Conservation (phyloP, 2,113 vertebrate species). For the Diphyllodes magnificus region DNA sequence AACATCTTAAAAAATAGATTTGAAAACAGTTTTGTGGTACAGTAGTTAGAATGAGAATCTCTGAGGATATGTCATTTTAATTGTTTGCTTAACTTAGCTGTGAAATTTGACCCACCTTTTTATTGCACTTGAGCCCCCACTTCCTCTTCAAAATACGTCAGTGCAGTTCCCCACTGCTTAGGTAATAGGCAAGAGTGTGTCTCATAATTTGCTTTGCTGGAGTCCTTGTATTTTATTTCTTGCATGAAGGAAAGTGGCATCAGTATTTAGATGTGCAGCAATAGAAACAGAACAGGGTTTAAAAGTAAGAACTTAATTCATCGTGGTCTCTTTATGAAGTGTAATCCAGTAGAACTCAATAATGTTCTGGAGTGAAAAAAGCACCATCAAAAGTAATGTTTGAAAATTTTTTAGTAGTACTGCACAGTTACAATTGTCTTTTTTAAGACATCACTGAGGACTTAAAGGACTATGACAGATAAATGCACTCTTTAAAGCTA, state of each 20-base stretch:
- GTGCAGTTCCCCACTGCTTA: neutral
- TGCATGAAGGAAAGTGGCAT: neutral
- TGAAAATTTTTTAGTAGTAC: neutral
- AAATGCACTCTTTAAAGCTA: constrained; percentile 73
- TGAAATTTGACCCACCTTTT: neutral
- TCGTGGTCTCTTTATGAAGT: neutral
- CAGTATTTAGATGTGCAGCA: neutral
- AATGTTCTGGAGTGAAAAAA: constrained; percentile 6
- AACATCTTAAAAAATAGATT: neutral
- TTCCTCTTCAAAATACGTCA: neutral
- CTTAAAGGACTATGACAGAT: constrained; percentile 63
- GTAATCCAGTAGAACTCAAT: neutral
- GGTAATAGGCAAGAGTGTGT: neutral
- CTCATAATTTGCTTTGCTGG: neutral
- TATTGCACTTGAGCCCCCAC: neutral
- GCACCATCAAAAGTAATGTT: neutral
- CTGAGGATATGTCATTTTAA: neutral
- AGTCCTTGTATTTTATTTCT: neutral
- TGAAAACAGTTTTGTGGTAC: neutral
- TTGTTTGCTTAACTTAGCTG: neutral
- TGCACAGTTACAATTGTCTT: constrained; percentile 27
- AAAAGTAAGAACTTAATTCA: neutral
- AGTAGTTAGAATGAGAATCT: neutral
- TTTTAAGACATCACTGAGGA: constrained; percentile 52
- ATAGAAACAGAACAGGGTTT: neutral